A percentile compares a stretch with the other conserved stretches of the same genome.
Conservation (phyloP, 2,113 vertebrate species). For the Leucopsar rothschildi region DNA sequence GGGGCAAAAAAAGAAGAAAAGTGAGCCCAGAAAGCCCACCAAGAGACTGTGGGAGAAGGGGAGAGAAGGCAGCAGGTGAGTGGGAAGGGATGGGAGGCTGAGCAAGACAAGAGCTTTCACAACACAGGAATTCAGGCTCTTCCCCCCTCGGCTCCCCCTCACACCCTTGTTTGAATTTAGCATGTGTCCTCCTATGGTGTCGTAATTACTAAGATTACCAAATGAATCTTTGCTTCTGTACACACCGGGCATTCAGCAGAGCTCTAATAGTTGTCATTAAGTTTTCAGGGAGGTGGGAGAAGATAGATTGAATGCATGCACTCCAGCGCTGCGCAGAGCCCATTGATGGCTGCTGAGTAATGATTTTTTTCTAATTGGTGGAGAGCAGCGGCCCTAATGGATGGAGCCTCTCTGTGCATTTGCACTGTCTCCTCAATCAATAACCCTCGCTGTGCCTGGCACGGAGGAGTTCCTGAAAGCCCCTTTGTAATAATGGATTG, state of each 20-base stretch:
- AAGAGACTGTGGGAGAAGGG: background rate
- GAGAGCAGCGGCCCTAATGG: slow-evolving; percentile 82
- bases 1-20: rapidly evolving
- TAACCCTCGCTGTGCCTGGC: slow-evolving; percentile 75
- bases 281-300: slow-evolving; percentile 71
- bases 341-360: slow-evolving; percentile 82
- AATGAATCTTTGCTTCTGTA: slow-evolving; percentile 81
- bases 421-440: slow-evolving; percentile 82
- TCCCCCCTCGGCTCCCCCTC: background rate
- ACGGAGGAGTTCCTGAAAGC: slow-evolving; percentile 75
- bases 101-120: background rate
- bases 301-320: slow-evolving; percentile 72
- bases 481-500: slow-evolving; percentile 79
- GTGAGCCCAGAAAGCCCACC: background rate
- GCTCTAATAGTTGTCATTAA: slow-evolving; percentile 85
- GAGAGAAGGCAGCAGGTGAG: background rate
- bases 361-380: slow-evolving; percentile 86
- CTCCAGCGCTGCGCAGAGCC: slow-evolving; percentile 72
- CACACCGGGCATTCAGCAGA: slow-evolving; percentile 77
- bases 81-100: background rate
- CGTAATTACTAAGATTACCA: slow-evolving; percentile 78
- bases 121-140: slow-evolving; percentile 39
- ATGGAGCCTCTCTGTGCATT: slow-evolving; percentile 78
- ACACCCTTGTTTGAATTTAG: slow-evolving; percentile 53
- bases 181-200: slow-evolving; percentile 67